Evolutionary conservation across 2,113 vertebrate genomes (phyloP), one percentile per base, ranked within the genome.

Genomic region (Festucalex cinctus): DNA sequence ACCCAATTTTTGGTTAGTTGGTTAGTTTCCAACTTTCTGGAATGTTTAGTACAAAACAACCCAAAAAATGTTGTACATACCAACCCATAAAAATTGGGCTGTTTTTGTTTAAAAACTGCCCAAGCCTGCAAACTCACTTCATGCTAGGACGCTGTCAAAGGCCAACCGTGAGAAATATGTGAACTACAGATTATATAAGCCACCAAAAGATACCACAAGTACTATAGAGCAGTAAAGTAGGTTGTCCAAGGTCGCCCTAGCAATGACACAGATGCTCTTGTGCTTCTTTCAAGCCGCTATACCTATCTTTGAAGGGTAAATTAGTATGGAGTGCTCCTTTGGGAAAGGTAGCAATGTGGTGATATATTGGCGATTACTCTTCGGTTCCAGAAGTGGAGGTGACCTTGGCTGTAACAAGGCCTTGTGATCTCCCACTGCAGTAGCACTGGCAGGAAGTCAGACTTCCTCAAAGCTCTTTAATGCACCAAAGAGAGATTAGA

Each of bases 391-490:
- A 80, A 65, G 82, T 79, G 71, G 51, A 69, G 51, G 65, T 85
- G 88, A 88, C 88, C 85, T 89, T 91, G 87, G 71, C 70, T 75
- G 69, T 83, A 69, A 83, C 78, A 59, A 70, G 71, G 71, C 77
- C 78, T 75, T 88, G 80, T 89, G 80, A 89, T 86, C 76, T 85
- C 80, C 75, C 64, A 61, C 81, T 82, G 84, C 87, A 78, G 73
- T 66, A 67, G 66, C 71, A 68, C 72, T 82, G 82, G 78, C 79
- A 87, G 80, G 74, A 77, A 83, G 66, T 76, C 79, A 79, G 65
- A 69, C 80, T 82, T 86, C 83, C 74, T 83, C 70, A 83, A 88
- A 90, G 82, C 87, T 85, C 85, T 89, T 90, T 88, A 88, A 80
- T 76, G 84, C 84, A 70, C 78, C 77, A 86, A 83, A 82, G 86